phyloP scores from a whole-genome alignment of 2,888 invertebrate species.

The Pterobdella sp. region DNA sequence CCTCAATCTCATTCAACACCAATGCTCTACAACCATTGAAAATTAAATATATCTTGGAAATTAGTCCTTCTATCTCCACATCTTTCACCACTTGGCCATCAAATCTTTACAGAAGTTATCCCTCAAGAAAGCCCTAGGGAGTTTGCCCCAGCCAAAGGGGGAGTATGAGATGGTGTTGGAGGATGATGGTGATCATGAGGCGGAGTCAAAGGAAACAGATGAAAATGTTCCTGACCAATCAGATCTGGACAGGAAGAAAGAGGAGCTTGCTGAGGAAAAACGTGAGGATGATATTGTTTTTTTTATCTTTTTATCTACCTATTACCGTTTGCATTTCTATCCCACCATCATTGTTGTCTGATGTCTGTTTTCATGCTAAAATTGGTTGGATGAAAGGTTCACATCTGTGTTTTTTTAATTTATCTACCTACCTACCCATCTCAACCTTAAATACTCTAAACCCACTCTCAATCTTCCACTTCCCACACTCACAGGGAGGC shows the following conservation, averaged over 20 bases:
- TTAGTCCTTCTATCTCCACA: no score
- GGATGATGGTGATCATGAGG: slow-evolving; percentile 47
- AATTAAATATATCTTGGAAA: no score
- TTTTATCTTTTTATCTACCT: not conserved
- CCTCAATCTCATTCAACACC: no score
- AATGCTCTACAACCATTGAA: no score
- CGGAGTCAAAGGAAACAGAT: slow-evolving; percentile 49
- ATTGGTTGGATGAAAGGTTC: slow-evolving; percentile 32
- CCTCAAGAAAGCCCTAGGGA: slow-evolving; percentile 64
- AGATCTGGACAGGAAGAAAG: slow-evolving; percentile 60
- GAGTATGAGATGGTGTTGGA: slow-evolving; percentile 94
- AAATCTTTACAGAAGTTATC: slow-evolving; percentile 30
- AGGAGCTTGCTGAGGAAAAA: slow-evolving; percentile 26
- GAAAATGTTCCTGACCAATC: slow-evolving; percentile 59
- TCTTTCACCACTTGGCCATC: no score
- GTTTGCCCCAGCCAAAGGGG: slow-evolving; percentile 82
- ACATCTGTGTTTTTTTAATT: not conserved
- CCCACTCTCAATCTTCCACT: not conserved
- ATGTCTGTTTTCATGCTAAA: not conserved
- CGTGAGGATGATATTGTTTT: slow-evolving; percentile 4
- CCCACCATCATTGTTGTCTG: not conserved
- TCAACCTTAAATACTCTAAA: not conserved
- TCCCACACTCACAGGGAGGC: slow-evolving; percentile 53
- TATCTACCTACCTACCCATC: not conserved
- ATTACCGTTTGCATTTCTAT: not conserved